Conservation (phyloP, 2,113 vertebrate species). For the Oncorhynchus gorbuscha region DNA sequence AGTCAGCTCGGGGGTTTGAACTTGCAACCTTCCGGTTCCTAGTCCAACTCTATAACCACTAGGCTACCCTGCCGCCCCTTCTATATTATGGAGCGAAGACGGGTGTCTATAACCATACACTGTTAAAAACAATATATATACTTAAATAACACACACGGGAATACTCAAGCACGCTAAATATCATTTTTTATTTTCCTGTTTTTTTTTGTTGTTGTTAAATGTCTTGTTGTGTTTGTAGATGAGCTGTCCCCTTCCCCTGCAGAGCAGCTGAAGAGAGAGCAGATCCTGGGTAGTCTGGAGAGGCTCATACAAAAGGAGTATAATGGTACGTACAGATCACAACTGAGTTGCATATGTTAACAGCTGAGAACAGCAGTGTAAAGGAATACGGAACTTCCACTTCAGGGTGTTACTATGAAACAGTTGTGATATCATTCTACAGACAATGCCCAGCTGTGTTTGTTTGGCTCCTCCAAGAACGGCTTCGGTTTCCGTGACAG, state of each 20-base stretch:
- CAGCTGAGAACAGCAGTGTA: neutral
- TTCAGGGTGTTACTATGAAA: neutral
- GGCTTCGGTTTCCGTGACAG: conserved; percentile 98
- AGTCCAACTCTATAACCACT: no score
- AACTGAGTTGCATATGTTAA: neutral
- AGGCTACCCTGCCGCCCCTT: neutral
- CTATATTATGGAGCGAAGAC: neutral
- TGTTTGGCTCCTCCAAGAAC: conserved; percentile 99
- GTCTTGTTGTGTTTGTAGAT: conserved; percentile 69
- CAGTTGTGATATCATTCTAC: neutral
- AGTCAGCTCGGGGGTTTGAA: no score
- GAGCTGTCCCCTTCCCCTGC: conserved; percentile 83
- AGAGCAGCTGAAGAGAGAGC: conserved; percentile 94
- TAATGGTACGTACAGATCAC: conserved; percentile 78
- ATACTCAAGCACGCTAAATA: no score
- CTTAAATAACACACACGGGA: no score
- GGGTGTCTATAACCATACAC: no score
- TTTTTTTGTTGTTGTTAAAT: neutral
- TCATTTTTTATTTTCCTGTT: no score
- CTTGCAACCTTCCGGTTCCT: no score
- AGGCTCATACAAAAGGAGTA: conserved; percentile 96
- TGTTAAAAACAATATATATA: no score
- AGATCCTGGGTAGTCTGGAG: conserved; percentile 91
- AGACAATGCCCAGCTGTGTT: conserved; percentile 94
- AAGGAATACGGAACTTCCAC: neutral